phyloP scores from a whole-genome alignment of 92 coral and sea anemone species.

The Porites divaricata region DNA sequence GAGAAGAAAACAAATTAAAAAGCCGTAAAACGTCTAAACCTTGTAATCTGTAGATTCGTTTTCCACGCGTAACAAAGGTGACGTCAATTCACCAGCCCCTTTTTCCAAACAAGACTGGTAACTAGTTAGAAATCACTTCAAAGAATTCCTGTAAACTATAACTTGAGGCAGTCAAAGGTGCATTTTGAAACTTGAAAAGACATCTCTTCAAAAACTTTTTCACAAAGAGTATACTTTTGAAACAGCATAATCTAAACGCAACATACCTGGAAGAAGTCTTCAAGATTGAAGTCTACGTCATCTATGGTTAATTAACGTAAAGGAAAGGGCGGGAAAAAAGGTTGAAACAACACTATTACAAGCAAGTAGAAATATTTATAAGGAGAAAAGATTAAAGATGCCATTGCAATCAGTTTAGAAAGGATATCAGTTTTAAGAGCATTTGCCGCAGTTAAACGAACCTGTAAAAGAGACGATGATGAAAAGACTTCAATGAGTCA shows the following conservation, averaged over 20 bases:
- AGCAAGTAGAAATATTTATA: neutral
- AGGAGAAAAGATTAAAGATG: neutral
- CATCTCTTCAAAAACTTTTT: too few species aligned
- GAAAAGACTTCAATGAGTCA: neutral
- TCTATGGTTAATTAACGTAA: conserved; percentile 74
- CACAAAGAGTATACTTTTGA: too few species aligned
- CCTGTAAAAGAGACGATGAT: conserved; percentile 53
- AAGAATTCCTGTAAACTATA: too few species aligned
- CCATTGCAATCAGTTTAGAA: neutral
- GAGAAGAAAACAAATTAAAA: neutral
- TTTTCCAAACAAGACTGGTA: too few species aligned
- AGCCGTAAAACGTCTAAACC: neutral
- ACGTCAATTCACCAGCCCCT: too few species aligned
- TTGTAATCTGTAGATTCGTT: neutral
- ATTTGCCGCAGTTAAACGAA: conserved; percentile 92
- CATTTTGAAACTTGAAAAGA: too few species aligned
- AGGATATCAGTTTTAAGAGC: conserved; percentile 93
- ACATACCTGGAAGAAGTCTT: conserved; percentile 89
- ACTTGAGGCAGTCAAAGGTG: too few species aligned
- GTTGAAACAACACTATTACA: neutral
- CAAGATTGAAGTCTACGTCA: conserved; percentile 89
- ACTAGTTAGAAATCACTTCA: too few species aligned
- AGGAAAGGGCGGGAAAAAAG: conserved; percentile 6
- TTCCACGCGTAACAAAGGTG: too few species aligned
- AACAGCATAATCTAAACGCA: neutral